phyloP scores from a whole-genome alignment of 2,113 vertebrate genomes.

The Apodemus sylvaticus region DNA sequence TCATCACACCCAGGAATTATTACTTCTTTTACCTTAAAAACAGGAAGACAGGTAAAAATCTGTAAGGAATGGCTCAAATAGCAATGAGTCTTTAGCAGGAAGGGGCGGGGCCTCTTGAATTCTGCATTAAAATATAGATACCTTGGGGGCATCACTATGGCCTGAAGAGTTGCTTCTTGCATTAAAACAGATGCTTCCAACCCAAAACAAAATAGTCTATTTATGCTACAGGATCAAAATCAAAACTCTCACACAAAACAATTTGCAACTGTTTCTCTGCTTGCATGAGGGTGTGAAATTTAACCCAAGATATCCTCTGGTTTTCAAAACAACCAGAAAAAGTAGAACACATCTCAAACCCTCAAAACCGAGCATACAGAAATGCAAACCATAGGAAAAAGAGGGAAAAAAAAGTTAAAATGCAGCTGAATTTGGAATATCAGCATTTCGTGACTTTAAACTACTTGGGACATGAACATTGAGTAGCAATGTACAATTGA shows the following conservation, averaged over 20 bases:
- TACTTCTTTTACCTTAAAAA: constrained; percentile 4
- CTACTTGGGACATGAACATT: background rate
- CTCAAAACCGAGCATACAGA: constrained; percentile 21
- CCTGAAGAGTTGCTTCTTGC: background rate
- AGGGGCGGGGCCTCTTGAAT: fast-evolving
- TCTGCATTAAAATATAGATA: background rate
- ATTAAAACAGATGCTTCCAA: background rate
- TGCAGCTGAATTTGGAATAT: background rate
- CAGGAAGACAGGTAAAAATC: background rate
- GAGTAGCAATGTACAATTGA: too few relatives aligned
- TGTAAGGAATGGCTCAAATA: background rate
- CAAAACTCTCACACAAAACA: background rate
- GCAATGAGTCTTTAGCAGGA: background rate
- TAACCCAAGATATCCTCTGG: background rate
- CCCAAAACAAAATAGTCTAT: background rate
- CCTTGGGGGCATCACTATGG: too few relatives aligned
- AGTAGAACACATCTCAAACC: background rate
- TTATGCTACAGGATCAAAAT: constrained; percentile 23
- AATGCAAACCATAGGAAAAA: background rate
- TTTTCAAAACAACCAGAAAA: constrained; percentile 27
- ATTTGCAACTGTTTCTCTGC: background rate
- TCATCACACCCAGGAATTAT: background rate
- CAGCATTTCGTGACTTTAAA: background rate
- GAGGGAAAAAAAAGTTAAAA: background rate
- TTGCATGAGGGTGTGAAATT: background rate